phyloP scores from a whole-genome alignment of 2,797 vertebrate genomes.

The Clarias pachynema region DNA sequence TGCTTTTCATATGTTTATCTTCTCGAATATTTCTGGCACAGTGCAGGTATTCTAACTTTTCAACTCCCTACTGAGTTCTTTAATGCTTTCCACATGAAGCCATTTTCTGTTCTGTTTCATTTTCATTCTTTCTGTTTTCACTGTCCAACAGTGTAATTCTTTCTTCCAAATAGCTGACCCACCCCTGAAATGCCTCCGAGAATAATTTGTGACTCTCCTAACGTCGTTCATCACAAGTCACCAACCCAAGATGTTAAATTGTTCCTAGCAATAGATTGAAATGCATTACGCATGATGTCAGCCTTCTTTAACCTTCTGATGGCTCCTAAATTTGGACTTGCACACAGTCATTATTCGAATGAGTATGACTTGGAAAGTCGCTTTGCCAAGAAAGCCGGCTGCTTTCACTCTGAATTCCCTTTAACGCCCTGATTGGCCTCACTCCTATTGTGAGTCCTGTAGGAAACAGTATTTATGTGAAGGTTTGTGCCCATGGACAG shows the following conservation, averaged over 20 bases:
- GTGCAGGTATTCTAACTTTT: constrained; percentile 10
- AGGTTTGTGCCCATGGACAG: constrained; percentile 35
- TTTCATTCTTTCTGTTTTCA: background rate
- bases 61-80: constrained; percentile 8
- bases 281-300: constrained; percentile 46
- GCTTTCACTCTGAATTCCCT: constrained; percentile 34
- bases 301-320: constrained; percentile 38
- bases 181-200: constrained; percentile 38
- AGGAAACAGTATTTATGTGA: constrained; percentile 31
- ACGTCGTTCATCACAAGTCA: constrained; percentile 51
- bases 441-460: constrained; percentile 15
- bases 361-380: constrained; percentile 46
- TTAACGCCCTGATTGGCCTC: constrained; percentile 25
- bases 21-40: background rate
- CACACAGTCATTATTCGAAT: constrained; percentile 45
- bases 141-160: constrained; percentile 9
- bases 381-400: constrained; percentile 45
- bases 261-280: constrained; percentile 37
- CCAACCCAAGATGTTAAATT: constrained; percentile 17
- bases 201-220: constrained; percentile 34
- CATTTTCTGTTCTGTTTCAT: background rate
- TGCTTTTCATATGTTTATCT: constrained; percentile 23
- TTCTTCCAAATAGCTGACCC: constrained; percentile 35
- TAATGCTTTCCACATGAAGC: constrained; percentile 22
- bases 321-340: constrained; percentile 47